Conservation (phyloP, 2,888 invertebrate genomes). For the Drosophila kambysellisi region DNA sequence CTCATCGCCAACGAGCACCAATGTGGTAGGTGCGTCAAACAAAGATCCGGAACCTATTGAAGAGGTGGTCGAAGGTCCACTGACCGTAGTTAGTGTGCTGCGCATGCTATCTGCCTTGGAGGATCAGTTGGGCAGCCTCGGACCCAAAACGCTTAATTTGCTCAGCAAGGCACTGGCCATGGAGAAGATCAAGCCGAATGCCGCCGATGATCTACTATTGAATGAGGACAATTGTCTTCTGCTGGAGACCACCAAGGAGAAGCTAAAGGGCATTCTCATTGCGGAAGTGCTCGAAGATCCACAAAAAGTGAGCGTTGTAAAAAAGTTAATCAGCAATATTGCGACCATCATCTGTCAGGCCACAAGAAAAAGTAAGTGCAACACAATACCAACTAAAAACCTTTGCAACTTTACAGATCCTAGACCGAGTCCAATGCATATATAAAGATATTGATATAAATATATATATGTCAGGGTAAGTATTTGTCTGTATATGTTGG, state of each 20-base stretch:
- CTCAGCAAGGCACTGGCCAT: constrained; percentile 91
- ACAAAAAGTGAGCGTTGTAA: constrained; percentile 89
- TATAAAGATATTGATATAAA: not conserved
- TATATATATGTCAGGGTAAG: constrained; percentile 12
- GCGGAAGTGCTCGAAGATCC: constrained; percentile 88
- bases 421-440: not conserved
- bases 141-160: constrained; percentile 91
- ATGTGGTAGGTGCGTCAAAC: not conserved
- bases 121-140: constrained; percentile 93
- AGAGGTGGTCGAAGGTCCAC: constrained; percentile 84
- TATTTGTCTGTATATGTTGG: constrained; percentile 9
- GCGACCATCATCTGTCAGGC: constrained; percentile 91
- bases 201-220: constrained; percentile 90
- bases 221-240: constrained; percentile 91
- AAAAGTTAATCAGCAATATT: constrained; percentile 91
- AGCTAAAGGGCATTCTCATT: constrained; percentile 91
- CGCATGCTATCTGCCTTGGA: constrained; percentile 92
- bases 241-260: constrained; percentile 94
- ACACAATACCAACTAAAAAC: constrained; percentile 2
- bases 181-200: constrained; percentile 90
- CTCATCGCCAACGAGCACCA: constrained; percentile 31
- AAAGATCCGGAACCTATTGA: constrained; percentile 57
- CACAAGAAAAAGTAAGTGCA: constrained; percentile 85
- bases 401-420: constrained; percentile 29
- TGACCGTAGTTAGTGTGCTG: constrained; percentile 89